phyloP scores from a whole-genome alignment of 2,113 vertebrate species.

The Stegostoma tigrinum region DNA sequence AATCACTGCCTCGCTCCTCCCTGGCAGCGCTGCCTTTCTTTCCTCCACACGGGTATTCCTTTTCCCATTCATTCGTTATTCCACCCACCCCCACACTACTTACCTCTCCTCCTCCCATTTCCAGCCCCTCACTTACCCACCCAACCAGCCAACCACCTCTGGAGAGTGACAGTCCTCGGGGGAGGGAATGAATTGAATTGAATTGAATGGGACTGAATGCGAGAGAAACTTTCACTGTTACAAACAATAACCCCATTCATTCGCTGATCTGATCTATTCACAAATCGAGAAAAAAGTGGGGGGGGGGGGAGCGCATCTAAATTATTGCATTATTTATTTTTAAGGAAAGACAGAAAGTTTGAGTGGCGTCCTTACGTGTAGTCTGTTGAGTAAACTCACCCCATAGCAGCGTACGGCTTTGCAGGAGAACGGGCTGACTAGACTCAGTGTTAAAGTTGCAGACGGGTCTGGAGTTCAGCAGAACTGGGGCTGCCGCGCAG shows the following conservation, averaged over 20 bases:
- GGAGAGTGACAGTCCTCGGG: background rate
- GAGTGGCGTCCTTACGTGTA: background rate
- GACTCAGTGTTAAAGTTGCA: background rate
- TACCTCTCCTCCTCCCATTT: background rate
- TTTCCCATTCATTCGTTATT: background rate
- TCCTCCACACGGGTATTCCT: background rate
- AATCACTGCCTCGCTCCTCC: background rate
- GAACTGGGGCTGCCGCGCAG: background rate
- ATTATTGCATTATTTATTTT: background rate
- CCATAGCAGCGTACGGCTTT: background rate
- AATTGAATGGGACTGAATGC: too few relatives aligned
- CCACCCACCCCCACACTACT: background rate
- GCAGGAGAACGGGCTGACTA: background rate
- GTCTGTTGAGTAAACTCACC: background rate
- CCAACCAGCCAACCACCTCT: background rate
- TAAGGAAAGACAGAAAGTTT: background rate
- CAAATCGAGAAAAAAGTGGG: background rate
- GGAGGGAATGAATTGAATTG: too few relatives aligned
- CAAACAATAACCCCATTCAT: conserved; percentile 36
- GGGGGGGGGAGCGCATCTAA: background rate
- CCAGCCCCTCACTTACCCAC: background rate
- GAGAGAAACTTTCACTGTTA: background rate
- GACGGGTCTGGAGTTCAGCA: background rate
- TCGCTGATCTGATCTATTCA: background rate
- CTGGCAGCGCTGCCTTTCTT: background rate